Evolutionary conservation across 2,888 invertebrate genomes (phyloP).

Genomic region (Hartigia nigra): DNA sequence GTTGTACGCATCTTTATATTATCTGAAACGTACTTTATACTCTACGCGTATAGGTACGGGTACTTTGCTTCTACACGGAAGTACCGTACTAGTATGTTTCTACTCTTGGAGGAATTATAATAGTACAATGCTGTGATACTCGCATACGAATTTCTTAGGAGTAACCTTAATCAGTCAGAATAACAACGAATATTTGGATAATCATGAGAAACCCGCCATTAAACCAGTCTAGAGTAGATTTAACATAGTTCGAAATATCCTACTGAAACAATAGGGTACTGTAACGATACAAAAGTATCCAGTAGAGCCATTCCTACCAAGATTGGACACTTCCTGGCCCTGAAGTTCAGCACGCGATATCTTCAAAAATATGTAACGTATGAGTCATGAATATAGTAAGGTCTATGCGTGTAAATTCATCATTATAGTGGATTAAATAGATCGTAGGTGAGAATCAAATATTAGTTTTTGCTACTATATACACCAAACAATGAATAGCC

Average conservation of each 20-base stretch:
- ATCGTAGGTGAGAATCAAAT: too few species aligned
- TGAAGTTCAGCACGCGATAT: too few species aligned
- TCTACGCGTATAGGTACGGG: not conserved
- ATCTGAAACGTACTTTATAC: too few species aligned
- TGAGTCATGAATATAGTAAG: too few species aligned
- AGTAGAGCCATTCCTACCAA: too few species aligned
- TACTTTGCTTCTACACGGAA: not conserved
- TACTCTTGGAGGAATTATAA: not conserved
- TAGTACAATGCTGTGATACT: not conserved
- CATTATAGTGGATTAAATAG: too few species aligned
- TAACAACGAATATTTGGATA: not conserved
- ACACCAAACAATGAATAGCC: too few species aligned
- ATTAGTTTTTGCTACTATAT: too few species aligned
- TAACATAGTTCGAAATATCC: not conserved
- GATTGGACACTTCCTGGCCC: too few species aligned
- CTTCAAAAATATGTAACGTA: too few species aligned
- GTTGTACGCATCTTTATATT: not conserved
- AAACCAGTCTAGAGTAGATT: not conserved
- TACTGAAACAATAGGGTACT: not conserved
- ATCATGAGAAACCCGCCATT: not conserved
- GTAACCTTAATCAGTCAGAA: not conserved
- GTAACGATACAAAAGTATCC: too few species aligned
- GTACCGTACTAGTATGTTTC: not conserved
- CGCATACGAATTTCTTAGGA: not conserved
- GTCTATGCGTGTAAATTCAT: too few species aligned